These are phyloP conservation scores for Paguma larvata DNA, from an alignment of 2,797 vertebrate genomes.

Conservation along the genomic window DNA sequence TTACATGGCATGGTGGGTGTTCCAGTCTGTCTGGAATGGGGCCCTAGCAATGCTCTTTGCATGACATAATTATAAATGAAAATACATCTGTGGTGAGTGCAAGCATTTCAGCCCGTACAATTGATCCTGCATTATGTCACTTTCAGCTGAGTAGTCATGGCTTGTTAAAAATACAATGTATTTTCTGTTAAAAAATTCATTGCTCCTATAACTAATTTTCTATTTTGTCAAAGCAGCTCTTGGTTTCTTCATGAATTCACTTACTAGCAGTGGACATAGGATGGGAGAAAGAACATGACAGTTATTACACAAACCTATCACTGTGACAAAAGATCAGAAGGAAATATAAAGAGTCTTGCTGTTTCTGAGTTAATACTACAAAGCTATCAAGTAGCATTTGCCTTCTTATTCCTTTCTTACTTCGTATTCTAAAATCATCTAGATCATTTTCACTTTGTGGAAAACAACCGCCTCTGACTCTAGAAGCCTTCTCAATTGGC, in stretches of 20 bases:
- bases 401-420: not conserved
- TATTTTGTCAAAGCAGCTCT: slow-evolving; percentile 68
- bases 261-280: slow-evolving; percentile 69
- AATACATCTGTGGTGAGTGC: slow-evolving; percentile 67
- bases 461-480: slow-evolving; percentile 58
- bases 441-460: slow-evolving; percentile 56
- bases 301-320: slow-evolving; percentile 43
- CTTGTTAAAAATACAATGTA: slow-evolving; percentile 76
- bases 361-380: slow-evolving; percentile 75
- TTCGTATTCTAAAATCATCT: slow-evolving; percentile 75
- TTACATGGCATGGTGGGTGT: not conserved
- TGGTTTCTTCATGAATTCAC: slow-evolving; percentile 73
- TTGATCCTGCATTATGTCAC: slow-evolving; percentile 41
- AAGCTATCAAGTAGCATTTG: slow-evolving; percentile 61
- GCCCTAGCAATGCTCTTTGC: slow-evolving; percentile 27
- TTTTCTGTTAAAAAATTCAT: slow-evolving; percentile 76
- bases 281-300: slow-evolving; percentile 70
- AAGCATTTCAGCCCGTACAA: not conserved
- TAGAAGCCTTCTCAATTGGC: slow-evolving; percentile 49
- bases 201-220: slow-evolving; percentile 70
- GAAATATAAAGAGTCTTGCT: slow-evolving; percentile 45
- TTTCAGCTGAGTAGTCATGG: slow-evolving; percentile 53
- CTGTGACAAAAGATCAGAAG: slow-evolving; percentile 49
- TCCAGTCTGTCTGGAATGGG: slow-evolving; percentile 33
- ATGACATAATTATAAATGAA: slow-evolving; percentile 69